Evolutionary conservation across 2,888 invertebrate species (phyloP).

Genomic region (Cancer borealis): DNA sequence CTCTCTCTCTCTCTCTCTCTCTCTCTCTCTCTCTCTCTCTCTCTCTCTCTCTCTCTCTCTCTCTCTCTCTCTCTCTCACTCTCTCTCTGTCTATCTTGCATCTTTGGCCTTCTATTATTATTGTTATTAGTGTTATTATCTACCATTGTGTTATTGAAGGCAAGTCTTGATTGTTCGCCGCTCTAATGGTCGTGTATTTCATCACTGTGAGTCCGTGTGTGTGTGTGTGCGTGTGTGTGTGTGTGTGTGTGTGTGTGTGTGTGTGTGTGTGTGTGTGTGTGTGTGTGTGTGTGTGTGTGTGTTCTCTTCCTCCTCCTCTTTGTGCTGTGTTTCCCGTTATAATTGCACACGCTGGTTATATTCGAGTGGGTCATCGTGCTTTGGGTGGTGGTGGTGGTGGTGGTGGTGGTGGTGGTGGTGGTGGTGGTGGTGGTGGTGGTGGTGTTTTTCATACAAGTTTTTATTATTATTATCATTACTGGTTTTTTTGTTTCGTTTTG

Average conservation of each 20-base stretch:
- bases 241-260: no score
- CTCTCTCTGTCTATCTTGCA: not conserved
- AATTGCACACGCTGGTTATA: constrained; percentile 25
- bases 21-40: not conserved
- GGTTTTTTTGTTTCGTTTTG: not conserved
- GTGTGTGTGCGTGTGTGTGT: no score
- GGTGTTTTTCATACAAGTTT: not conserved
- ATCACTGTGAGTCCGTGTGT: not conserved
- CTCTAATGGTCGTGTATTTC: not conserved
- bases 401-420: not conserved
- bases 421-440: not conserved
- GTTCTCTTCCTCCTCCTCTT: not conserved
- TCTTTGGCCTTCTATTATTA: constrained; percentile 22
- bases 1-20: not conserved
- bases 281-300: no score
- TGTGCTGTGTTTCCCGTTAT: constrained; percentile 31
- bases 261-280: no score
- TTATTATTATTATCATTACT: not conserved
- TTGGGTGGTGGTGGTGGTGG: not conserved
- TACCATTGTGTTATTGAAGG: constrained; percentile 3
- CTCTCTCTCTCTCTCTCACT: not conserved
- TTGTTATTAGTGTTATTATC: not conserved
- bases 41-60: not conserved
- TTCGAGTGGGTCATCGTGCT: not conserved
- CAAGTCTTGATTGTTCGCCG: not conserved